A percentile compares a stretch with the other conserved stretches of the same genome.
Evolutionary conservation across 1,140 invertebrate species (phyloP).

Genomic region (Muscidifurax raptorellus): DNA sequence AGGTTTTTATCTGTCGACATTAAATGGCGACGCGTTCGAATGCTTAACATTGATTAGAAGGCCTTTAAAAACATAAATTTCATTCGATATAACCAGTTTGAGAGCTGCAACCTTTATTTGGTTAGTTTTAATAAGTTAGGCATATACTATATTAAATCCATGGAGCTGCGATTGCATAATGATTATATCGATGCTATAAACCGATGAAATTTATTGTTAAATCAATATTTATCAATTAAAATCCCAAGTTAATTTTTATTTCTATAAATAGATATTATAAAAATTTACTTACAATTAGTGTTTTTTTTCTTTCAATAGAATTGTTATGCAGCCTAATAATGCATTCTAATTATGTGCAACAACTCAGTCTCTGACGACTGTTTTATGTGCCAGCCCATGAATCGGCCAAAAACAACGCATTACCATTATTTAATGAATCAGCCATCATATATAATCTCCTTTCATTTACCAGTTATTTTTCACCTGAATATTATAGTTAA

Average conservation of each 20-base stretch:
- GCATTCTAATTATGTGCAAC: not conserved
- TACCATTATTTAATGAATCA: constrained; percentile 1
- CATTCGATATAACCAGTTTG: not conserved
- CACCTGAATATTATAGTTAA: constrained; percentile 10
- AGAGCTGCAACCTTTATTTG: not conserved
- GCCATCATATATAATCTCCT: not conserved
- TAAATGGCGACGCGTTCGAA: not conserved
- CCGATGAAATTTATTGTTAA: too few relatives aligned
- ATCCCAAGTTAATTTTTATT: too few relatives aligned
- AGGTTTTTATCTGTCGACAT: not conserved
- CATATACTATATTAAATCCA: too few relatives aligned
- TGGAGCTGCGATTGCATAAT: too few relatives aligned
- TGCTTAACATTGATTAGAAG: not conserved
- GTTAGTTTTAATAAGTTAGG: not conserved
- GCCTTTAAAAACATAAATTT: not conserved
- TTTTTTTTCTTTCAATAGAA: not conserved
- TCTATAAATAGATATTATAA: not conserved
- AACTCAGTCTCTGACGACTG: not conserved
- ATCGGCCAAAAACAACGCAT: not conserved
- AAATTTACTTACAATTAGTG: not conserved
- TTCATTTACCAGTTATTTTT: not conserved
- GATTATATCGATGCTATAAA: too few relatives aligned
- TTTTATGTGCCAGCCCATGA: not conserved
- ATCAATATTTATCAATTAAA: too few relatives aligned
- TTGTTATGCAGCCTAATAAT: not conserved